Evolutionary conservation across 2,113 vertebrate genomes (phyloP).

Genomic region (Miniopterus natalensis): DNA sequence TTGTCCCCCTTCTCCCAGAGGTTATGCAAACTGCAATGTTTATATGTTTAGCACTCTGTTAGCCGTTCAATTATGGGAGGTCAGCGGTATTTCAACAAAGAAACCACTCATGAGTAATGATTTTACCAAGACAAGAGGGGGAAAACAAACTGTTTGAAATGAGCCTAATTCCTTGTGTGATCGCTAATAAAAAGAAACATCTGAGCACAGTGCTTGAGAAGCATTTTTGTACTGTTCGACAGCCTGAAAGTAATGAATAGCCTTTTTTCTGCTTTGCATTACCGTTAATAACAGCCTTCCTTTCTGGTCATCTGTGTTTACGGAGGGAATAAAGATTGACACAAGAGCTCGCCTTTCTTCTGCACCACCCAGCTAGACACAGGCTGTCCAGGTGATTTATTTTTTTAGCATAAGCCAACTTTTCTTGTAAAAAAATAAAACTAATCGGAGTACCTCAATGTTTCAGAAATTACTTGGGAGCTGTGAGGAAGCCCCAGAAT

Average conservation of each 20-base stretch:
- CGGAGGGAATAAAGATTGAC: not conserved
- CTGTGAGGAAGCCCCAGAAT: conserved; percentile 21
- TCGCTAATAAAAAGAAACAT: conserved; percentile 67
- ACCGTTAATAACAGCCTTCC: conserved; percentile 10
- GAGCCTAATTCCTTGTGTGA: conserved; percentile 81
- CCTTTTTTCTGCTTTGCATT: not conserved
- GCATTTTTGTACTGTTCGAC: conserved; percentile 62
- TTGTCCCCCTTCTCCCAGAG: conserved; percentile 35
- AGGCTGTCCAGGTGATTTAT: not conserved
- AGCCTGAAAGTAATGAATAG: conserved; percentile 3
- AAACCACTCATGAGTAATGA: conserved; percentile 77
- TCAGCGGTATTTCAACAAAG: conserved; percentile 79
- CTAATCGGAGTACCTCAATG: not conserved
- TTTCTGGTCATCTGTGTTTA: conserved; percentile 34
- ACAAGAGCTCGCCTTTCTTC: not conserved
- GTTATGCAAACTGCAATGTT: conserved; percentile 80
- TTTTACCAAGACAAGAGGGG: conserved; percentile 76
- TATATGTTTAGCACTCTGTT: conserved; percentile 81
- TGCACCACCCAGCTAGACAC: not conserved
- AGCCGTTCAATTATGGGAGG: conserved; percentile 73
- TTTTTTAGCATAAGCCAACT: not conserved
- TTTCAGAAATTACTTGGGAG: not conserved
- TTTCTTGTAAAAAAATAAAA: conserved; percentile 60
- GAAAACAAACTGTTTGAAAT: conserved; percentile 76
- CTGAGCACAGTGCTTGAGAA: conserved; percentile 66